Base-by-base conservation (phyloP, 2,888 invertebrate species). In the Diplolepis rosae region DNA sequence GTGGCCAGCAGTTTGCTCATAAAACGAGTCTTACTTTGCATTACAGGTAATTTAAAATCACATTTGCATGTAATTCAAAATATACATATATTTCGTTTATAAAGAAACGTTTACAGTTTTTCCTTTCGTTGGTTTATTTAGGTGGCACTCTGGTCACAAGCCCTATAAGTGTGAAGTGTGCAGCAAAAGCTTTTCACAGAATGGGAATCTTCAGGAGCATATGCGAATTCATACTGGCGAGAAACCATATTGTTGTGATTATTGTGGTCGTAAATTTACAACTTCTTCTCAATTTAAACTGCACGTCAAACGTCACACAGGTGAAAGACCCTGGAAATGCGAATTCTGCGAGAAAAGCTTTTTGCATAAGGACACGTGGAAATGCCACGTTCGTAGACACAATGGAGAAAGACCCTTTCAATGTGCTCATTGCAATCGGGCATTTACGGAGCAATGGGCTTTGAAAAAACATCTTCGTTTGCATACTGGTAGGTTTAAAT, bases 21-120 rank as follows among this genome's bases (percentile, higher is more conserved):
- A 94, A 94, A 87, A 94, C 95, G 0, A 94, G 95, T 74, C 91
- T 95, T 48, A 94, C 93, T 4, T 88, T 95, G 65, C 96, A 96
- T 84, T 91, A 93, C 70, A 86, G 91, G 82, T 90, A 85, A 81
- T 56, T 52, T 30, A 39, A 67, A n/a, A n/a, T n/a, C n/a, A n/a
- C n/a, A n/a, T n/a, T n/a, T n/a, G n/a, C n/a, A n/a, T n/a, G n/a
- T n/a, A n/a, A n/a, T n/a, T n/a, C n/a, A n/a, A n/a, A n/a, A n/a
- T n/a, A n/a, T n/a, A n/a, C n/a, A n/a, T n/a, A n/a, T n/a, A n/a
- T n/a, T n/a, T n/a, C n/a, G n/a, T n/a, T n/a, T n/a, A n/a, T n/a
- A n/a, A n/a, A n/a, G n/a, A n/a, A n/a, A n/a, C n/a, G n/a, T n/a
- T n/a, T n/a, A n/a, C n/a, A 22, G 24, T 68, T 52, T 24, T 24